These are phyloP conservation scores for Chrysomela aeneicollis DNA, from an alignment of 2,888 invertebrate genomes.

Conservation along the genomic window DNA sequence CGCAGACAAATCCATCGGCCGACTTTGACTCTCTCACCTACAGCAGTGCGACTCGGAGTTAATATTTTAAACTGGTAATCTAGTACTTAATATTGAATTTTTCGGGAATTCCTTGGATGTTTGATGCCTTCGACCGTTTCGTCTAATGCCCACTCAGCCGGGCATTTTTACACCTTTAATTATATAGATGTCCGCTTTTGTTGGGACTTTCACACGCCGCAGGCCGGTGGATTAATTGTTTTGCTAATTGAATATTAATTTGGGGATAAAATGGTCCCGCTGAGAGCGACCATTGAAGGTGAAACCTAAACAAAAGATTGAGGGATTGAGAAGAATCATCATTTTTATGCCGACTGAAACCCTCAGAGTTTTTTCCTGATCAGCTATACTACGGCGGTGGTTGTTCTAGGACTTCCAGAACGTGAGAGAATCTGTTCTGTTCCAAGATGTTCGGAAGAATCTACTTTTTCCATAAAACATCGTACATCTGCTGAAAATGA, in stretches of 20 bases:
- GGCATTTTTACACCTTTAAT: conserved; percentile 22
- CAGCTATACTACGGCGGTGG: too few species aligned
- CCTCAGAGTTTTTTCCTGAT: too few species aligned
- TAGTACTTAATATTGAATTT: conserved; percentile 56
- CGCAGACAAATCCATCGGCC: conserved; percentile 34
- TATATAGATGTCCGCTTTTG: conserved; percentile 22
- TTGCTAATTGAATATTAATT: conserved; percentile 43
- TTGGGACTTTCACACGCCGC: conserved; percentile 36
- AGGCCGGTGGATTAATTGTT: conserved; percentile 38
- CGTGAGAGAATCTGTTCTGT: too few species aligned
- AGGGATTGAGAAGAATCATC: too few species aligned
- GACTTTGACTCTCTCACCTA: conserved; percentile 56
- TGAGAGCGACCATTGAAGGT: conserved; percentile 22
- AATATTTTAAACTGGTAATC: conserved; percentile 60
- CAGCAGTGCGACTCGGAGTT: conserved; percentile 58
- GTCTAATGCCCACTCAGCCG: conserved; percentile 14
- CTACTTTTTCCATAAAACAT: too few species aligned
- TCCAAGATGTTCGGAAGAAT: too few species aligned
- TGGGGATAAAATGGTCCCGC: conserved; percentile 31
- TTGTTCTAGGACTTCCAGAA: too few species aligned
- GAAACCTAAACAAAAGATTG: too few species aligned
- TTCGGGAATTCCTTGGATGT: conserved; percentile 50
- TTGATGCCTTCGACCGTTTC: conserved; percentile 25
- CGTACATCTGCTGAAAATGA: too few species aligned
- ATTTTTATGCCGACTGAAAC: too few species aligned